Percentiles rank a stretch among this genome's conserved stretches.
These are phyloP conservation scores for Abramis brama DNA, from an alignment of 2,113 vertebrate genomes.

Conservation along the genomic window DNA sequence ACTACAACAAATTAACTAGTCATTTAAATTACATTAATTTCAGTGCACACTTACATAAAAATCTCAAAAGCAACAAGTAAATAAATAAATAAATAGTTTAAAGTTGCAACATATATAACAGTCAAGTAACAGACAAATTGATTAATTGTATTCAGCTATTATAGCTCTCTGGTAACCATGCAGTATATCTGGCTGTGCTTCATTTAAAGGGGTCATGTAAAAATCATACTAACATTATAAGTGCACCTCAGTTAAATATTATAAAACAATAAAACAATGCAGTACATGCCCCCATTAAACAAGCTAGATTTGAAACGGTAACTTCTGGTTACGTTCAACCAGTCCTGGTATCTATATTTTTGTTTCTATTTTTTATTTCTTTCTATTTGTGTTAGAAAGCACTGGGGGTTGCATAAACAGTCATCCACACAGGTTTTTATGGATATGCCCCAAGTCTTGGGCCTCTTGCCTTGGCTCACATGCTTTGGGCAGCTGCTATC, in stretches of 20 bases:
- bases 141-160: not conserved
- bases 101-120: not conserved
- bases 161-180: not conserved
- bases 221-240: too few relatives aligned
- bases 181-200: not conserved
- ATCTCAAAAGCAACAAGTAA: not conserved
- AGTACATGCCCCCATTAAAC: too few relatives aligned
- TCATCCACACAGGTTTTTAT: not conserved
- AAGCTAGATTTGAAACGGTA: not conserved
- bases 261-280: too few relatives aligned
- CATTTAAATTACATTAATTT: too few relatives aligned
- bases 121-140: not conserved
- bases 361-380: not conserved
- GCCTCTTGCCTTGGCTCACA: not conserved
- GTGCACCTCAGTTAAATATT: too few relatives aligned
- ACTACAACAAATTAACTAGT: too few relatives aligned
- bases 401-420: slow-evolving; percentile 7
- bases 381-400: not conserved
- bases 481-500: slow-evolving; percentile 8
- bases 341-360: not conserved
- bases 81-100: too few relatives aligned
- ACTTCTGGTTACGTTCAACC: not conserved
- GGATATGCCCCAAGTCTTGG: slow-evolving; percentile 13
- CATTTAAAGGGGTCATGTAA: too few relatives aligned
- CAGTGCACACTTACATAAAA: not conserved